Conservation (phyloP, 92 coral and sea anemone genomes). For the Anthopleura xanthogrammica region DNA sequence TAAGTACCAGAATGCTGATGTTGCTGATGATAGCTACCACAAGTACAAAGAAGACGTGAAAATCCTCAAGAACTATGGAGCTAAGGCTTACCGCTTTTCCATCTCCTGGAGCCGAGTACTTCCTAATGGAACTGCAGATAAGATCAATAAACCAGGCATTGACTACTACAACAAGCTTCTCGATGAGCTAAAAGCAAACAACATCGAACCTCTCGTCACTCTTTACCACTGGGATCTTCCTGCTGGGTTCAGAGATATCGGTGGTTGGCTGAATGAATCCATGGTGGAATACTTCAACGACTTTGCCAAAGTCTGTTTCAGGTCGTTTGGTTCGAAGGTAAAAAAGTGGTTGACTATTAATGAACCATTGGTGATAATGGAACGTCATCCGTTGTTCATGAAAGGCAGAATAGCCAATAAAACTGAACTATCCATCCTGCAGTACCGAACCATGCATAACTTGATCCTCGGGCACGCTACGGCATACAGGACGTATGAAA, state of each 20-base stretch:
- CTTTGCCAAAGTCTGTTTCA: slow-evolving; percentile 76
- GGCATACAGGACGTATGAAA: slow-evolving; percentile 61
- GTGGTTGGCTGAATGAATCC: slow-evolving; percentile 71
- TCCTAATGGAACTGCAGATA: slow-evolving; percentile 70
- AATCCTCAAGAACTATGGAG: slow-evolving; percentile 62
- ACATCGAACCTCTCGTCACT: slow-evolving; percentile 72
- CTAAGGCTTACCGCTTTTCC: slow-evolving; percentile 72
- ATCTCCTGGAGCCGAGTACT: slow-evolving; percentile 80
- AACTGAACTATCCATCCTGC: slow-evolving; percentile 42
- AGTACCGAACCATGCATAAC: slow-evolving; percentile 62
- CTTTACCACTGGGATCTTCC: slow-evolving; percentile 79
- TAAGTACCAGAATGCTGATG: slow-evolving; percentile 64
- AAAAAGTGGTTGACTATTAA: slow-evolving; percentile 77
- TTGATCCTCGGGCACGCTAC: slow-evolving; percentile 69
- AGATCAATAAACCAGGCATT: slow-evolving; percentile 57
- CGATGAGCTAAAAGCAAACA: slow-evolving; percentile 54
- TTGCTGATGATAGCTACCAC: slow-evolving; percentile 81
- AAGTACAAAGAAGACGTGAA: slow-evolving; percentile 74
- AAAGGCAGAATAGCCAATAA: slow-evolving; percentile 34
- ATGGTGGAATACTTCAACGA: slow-evolving; percentile 65
- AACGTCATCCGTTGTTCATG: slow-evolving; percentile 54
- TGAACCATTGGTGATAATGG: slow-evolving; percentile 68
- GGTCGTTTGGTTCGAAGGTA: slow-evolving; percentile 60
- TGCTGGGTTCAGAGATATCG: slow-evolving; percentile 31
- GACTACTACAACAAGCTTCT: slow-evolving; percentile 67